phyloP scores from a whole-genome alignment of 2,888 invertebrate genomes.

The Aleiodes leptofemur region DNA sequence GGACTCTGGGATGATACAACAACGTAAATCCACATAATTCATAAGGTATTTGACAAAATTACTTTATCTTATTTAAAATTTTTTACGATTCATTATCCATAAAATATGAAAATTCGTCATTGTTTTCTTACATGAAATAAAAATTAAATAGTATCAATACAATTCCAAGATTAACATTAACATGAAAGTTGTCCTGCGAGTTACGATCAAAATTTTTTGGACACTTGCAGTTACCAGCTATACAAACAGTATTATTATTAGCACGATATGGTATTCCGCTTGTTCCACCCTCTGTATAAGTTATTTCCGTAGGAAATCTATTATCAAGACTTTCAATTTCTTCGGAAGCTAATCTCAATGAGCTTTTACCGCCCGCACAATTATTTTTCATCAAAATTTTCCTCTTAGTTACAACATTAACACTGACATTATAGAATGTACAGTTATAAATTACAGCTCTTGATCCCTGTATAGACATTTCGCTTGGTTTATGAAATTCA shows the following conservation, averaged over 20 bases:
- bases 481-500: constrained; percentile 58
- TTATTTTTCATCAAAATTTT: constrained; percentile 57
- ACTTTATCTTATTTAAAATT: too few relatives aligned
- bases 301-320: constrained; percentile 64
- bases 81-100: too few relatives aligned
- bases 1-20: constrained; percentile 55
- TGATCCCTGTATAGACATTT: constrained; percentile 59
- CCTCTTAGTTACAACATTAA: constrained; percentile 59
- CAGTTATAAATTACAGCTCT: constrained; percentile 56
- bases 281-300: constrained; percentile 55
- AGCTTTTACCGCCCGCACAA: constrained; percentile 67
- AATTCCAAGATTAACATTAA: constrained; percentile 52
- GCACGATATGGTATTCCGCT: constrained; percentile 44
- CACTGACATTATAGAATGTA: constrained; percentile 62
- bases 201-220: constrained; percentile 56
- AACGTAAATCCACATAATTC: constrained; percentile 16
- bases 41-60: neutral
- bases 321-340: constrained; percentile 60
- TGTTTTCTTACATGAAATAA: constrained; percentile 6
- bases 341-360: constrained; percentile 60
- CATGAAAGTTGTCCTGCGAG: constrained; percentile 49
- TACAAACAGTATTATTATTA: constrained; percentile 65
- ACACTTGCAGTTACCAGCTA: constrained; percentile 66
- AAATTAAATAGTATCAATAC: constrained; percentile 48
- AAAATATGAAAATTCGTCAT: neutral